These are phyloP conservation scores for Heliconius hortense DNA, from an alignment of 2,888 invertebrate species.

Conservation along the genomic window DNA sequence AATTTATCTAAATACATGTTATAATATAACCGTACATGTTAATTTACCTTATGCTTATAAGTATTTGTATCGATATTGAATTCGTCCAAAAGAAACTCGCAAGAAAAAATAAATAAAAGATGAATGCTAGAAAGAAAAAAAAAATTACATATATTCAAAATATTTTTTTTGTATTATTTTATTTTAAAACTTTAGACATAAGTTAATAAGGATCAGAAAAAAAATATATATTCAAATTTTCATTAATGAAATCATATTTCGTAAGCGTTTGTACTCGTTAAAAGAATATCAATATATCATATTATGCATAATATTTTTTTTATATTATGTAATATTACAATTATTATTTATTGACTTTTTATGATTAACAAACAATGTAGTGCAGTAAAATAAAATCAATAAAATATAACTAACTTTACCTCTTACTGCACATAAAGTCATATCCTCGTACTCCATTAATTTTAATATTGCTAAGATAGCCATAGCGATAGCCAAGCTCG, in stretches of 20 bases:
- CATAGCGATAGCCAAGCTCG: conserved; percentile 59
- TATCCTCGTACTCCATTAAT: conserved; percentile 55
- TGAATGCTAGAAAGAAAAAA: conserved; percentile 66
- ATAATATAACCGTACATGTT: background rate
- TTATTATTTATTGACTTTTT: background rate
- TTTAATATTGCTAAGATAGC: conserved; percentile 59
- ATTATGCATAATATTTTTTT: no score
- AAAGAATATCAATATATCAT: no score
- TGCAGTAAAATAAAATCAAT: background rate
- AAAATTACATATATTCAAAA: background rate
- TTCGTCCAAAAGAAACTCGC: conserved; percentile 87
- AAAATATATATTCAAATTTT: no score
- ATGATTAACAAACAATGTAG: background rate
- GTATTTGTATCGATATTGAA: conserved; percentile 85
- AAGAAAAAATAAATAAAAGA: conserved; percentile 81
- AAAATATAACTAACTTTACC: conserved; percentile 50
- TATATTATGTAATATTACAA: background rate
- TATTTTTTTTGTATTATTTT: background rate
- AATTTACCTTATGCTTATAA: conserved; percentile 83
- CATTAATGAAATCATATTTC: no score
- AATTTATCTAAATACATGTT: conserved; percentile 38
- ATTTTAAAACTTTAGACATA: background rate
- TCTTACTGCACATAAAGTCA: conserved; percentile 63
- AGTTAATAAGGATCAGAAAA: background rate
- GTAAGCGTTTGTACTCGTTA: no score